These are phyloP conservation scores for Sussaba pulchella DNA, from an alignment of 2,888 invertebrate species.

Conservation along the genomic window DNA sequence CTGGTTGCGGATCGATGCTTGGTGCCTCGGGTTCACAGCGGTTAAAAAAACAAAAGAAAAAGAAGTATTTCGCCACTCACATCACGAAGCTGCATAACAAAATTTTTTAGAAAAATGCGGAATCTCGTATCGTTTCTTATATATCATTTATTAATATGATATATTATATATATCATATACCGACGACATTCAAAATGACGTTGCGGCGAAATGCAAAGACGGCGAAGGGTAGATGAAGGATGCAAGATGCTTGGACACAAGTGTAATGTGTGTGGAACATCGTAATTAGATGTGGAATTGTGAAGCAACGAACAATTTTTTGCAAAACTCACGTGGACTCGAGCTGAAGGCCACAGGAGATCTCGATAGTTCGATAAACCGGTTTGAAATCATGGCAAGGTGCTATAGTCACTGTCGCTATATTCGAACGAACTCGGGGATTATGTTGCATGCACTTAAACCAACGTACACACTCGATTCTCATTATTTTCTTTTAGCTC, in stretches of 20 bases:
- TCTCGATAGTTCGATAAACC: slow-evolving; percentile 69
- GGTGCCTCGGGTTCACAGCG: not conserved
- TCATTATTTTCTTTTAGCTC: slow-evolving; percentile 65
- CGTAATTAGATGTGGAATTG: no score
- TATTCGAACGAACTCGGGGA: slow-evolving; percentile 46
- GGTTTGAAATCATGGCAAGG: slow-evolving; percentile 58
- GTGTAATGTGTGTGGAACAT: no score
- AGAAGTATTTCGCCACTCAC: no score
- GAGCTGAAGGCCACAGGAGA: slow-evolving; percentile 68
- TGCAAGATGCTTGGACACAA: no score
- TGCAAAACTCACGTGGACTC: slow-evolving; percentile 65
- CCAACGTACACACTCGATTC: slow-evolving; percentile 71
- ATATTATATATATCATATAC: no score
- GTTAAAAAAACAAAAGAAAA: not conserved
- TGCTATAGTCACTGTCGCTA: slow-evolving; percentile 28
- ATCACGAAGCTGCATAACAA: slow-evolving; percentile 6
- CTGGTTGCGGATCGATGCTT: slow-evolving; percentile 42
- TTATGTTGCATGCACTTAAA: slow-evolving; percentile 63
- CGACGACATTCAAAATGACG: no score
- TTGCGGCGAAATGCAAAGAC: no score
- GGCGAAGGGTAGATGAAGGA: no score
- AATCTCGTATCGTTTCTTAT: no score
- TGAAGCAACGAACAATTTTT: not conserved
- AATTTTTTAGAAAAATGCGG: not conserved
- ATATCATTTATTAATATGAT: no score